phyloP scores from a whole-genome alignment of 2,797 vertebrate species.

The Spea hammondii region DNA sequence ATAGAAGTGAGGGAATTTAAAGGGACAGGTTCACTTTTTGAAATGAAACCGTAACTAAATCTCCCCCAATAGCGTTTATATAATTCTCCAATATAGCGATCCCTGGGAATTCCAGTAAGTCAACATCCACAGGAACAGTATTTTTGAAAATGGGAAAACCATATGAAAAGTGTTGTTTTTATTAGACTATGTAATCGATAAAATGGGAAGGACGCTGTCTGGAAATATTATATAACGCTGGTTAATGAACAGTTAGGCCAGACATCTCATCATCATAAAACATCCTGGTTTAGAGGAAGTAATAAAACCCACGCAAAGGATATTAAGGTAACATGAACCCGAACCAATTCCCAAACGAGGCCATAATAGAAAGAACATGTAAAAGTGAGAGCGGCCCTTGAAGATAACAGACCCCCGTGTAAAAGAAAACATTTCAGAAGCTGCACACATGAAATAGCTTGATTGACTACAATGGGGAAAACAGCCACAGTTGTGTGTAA shows the following conservation, averaged over 20 bases:
- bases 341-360: neutral
- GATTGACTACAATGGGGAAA: no score
- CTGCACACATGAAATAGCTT: no score
- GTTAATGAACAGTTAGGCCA: conserved; percentile 13
- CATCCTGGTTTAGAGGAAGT: conserved; percentile 35
- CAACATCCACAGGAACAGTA: neutral
- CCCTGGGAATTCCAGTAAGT: neutral
- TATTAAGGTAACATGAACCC: conserved; percentile 44
- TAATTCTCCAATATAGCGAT: neutral
- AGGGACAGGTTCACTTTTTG: no score
- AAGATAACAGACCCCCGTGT: no score
- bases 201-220: conserved; percentile 7
- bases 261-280: conserved; percentile 53
- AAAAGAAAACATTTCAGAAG: no score
- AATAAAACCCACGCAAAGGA: conserved; percentile 46
- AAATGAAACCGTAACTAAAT: no score
- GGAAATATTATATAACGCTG: conserved; percentile 16
- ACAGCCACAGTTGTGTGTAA: no score
- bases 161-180: conserved; percentile 6
- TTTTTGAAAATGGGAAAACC: neutral
- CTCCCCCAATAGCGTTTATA: no score
- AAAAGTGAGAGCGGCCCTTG: neutral
- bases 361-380: conserved; percentile 28
- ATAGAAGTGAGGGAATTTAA: no score
- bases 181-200: conserved; percentile 2